phyloP scores from a whole-genome alignment of 1,140 invertebrate genomes.

The Pomacea maculata region DNA sequence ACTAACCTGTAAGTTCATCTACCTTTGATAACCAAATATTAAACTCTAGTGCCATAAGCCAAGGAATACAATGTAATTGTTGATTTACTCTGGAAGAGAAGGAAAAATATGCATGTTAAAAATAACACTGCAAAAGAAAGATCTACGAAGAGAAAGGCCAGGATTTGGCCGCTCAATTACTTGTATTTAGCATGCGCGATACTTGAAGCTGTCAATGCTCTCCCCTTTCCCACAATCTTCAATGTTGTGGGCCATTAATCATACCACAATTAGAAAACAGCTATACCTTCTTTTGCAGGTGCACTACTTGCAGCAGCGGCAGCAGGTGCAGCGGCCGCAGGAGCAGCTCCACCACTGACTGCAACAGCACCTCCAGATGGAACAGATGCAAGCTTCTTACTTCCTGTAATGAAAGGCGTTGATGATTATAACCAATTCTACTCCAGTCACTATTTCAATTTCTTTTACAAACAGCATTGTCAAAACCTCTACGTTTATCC shows the following conservation, averaged over 20 bases:
- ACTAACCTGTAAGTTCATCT: too few species aligned
- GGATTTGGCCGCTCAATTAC: too few species aligned
- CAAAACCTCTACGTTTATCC: background rate
- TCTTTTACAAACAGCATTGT: background rate
- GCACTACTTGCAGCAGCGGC: conserved; percentile 25
- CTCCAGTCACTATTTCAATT: background rate
- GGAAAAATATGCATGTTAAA: too few species aligned
- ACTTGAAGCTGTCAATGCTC: background rate
- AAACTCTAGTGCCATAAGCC: too few species aligned
- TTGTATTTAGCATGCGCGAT: too few species aligned
- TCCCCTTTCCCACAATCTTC: background rate
- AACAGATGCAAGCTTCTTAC: conserved; percentile 49
- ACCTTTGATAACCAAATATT: too few species aligned
- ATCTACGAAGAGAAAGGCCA: too few species aligned
- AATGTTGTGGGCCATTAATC: background rate
- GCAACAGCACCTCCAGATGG: conserved; percentile 46
- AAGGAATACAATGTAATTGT: too few species aligned
- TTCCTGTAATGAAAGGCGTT: conserved; percentile 30
- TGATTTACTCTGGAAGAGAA: too few species aligned
- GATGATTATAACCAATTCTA: too few species aligned
- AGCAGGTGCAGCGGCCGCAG: conserved; percentile 25
- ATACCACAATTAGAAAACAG: background rate
- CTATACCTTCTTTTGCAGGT: background rate
- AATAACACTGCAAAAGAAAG: too few species aligned
- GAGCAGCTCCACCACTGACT: conserved; percentile 30